phyloP scores from a whole-genome alignment of 2,113 vertebrate species.

The Bambusicola thoracicus region DNA sequence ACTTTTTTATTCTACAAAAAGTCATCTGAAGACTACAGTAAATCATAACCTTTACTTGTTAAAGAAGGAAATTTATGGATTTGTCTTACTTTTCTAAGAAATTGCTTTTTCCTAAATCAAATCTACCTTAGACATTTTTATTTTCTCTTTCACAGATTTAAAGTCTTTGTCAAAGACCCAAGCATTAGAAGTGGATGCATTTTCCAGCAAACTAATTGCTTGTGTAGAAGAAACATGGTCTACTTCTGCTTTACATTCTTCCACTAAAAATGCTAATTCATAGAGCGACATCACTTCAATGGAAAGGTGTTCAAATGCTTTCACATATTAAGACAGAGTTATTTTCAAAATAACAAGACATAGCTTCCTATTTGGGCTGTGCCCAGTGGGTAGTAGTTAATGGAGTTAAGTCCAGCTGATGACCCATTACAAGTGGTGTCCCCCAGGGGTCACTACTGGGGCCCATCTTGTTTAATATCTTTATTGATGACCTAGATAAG shows the following conservation, averaged over 20 bases:
- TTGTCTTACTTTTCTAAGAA: not conserved
- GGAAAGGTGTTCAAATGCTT: not conserved
- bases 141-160: not conserved
- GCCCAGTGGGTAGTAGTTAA: too few species aligned
- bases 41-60: not conserved
- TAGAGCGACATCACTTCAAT: not conserved
- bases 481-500: too few species aligned
- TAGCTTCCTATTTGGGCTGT: not conserved
- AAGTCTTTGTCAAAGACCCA: not conserved
- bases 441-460: too few species aligned
- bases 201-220: not conserved
- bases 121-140: not conserved
- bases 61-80: not conserved
- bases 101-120: not conserved
- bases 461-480: too few species aligned
- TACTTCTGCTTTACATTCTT: not conserved
- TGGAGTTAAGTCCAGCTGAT: too few species aligned
- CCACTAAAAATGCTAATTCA: not conserved
- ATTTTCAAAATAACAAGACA: not conserved
- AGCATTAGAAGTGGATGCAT: not conserved
- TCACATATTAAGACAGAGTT: not conserved
- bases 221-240: not conserved
- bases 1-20: not conserved
- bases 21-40: not conserved
- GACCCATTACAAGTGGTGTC: too few species aligned